These are phyloP conservation scores for Ceyx melanurus DNA, from an alignment of 2,113 vertebrate species.

Conservation along the genomic window DNA sequence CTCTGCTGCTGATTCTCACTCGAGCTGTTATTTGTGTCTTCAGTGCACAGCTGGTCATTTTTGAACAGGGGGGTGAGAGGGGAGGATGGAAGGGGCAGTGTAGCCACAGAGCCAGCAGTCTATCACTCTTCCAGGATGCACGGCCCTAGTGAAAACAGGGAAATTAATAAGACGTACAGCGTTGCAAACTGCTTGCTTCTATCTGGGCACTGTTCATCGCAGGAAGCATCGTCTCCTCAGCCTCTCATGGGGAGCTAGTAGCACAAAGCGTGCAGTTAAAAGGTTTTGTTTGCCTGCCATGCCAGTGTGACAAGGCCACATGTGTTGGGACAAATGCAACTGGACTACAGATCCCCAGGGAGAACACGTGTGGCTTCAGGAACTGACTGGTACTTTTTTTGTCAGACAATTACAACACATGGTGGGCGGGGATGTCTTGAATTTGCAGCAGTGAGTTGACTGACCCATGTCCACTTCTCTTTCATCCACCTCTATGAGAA, in stretches of 20 bases:
- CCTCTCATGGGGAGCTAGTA: neutral
- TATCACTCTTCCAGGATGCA: conserved; percentile 15
- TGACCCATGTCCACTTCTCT: neutral
- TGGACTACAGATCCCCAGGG: neutral
- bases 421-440: neutral
- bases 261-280: neutral
- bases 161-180: neutral
- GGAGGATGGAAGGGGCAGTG: conserved; percentile 26
- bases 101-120: neutral
- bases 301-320: neutral
- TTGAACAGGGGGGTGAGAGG: conserved; percentile 50
- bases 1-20: neutral
- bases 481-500: neutral
- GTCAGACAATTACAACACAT: neutral
- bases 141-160: neutral
- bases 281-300: neutral
- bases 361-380: neutral
- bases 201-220: neutral
- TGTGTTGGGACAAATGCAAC: neutral
- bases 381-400: neutral
- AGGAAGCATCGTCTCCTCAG: neutral
- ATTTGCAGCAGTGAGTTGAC: neutral
- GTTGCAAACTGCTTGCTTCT: neutral
- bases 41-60: neutral
- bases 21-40: neutral